Evolutionary conservation across 1,140 invertebrate species (phyloP).

Genomic region (Nebria ingens): DNA sequence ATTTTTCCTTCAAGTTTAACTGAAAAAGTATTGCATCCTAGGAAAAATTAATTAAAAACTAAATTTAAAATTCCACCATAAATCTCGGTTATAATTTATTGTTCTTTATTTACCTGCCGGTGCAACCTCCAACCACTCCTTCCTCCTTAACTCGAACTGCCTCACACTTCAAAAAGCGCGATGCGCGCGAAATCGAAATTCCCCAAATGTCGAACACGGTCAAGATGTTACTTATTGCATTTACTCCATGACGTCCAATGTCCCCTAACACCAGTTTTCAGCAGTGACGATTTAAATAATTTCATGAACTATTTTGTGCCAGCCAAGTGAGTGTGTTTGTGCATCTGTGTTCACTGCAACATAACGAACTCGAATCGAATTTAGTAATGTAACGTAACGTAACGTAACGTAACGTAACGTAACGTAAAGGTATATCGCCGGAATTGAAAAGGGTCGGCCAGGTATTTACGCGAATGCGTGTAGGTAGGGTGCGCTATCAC

Average conservation of each 20-base stretch:
- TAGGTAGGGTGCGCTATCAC: neutral
- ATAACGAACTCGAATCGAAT: too few relatives aligned
- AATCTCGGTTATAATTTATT: neutral
- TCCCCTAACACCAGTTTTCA: too few relatives aligned
- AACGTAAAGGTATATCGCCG: too few relatives aligned
- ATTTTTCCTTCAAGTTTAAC: neutral
- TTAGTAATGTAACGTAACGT: neutral
- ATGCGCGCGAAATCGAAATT: neutral
- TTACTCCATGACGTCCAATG: too few relatives aligned
- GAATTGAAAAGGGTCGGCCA: slow-evolving; percentile 1
- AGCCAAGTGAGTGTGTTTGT: too few relatives aligned
- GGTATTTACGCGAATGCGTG: neutral
- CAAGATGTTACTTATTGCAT: neutral
- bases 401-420: neutral
- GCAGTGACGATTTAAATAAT: too few relatives aligned
- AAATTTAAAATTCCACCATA: too few relatives aligned
- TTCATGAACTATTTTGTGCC: too few relatives aligned
- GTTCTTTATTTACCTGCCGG: neutral
- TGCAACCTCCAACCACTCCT: too few relatives aligned
- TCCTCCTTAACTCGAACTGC: too few relatives aligned
- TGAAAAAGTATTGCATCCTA: neutral
- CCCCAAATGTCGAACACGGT: neutral
- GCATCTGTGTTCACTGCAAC: too few relatives aligned
- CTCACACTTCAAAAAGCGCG: too few relatives aligned
- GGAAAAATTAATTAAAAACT: neutral